These are phyloP conservation scores for Ciconia maguari DNA, from an alignment of 2,113 vertebrate genomes.

Conservation along the genomic window DNA sequence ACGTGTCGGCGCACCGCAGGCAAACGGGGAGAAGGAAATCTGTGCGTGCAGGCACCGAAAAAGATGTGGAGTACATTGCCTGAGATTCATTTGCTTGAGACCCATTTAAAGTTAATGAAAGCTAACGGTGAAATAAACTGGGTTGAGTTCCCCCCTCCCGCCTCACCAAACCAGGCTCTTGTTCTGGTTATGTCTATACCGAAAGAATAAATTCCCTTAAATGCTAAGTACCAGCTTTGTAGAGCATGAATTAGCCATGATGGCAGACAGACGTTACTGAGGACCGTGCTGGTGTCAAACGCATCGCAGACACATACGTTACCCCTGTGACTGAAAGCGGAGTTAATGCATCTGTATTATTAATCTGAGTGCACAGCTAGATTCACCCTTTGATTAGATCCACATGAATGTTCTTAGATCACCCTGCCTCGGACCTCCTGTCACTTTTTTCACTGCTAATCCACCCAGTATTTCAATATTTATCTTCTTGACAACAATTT, in stretches of 20 bases:
- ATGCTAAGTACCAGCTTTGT: neutral
- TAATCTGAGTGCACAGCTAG: neutral
- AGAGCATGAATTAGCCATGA: neutral
- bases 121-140: neutral
- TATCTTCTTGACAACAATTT: neutral
- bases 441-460: constrained; percentile 8
- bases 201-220: neutral
- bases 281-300: neutral
- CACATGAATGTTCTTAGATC: neutral
- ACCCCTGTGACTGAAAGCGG: neutral
- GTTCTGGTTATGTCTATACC: neutral
- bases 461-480: neutral
- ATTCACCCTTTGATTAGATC: neutral
- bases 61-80: neutral
- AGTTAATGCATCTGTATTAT: neutral
- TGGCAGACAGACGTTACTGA: neutral
- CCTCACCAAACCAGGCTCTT: neutral
- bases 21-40: neutral
- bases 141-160: neutral
- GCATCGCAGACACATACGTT: neutral
- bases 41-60: neutral
- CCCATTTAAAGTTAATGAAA: neutral
- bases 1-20: neutral
- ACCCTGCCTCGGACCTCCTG: neutral
- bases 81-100: neutral